phyloP scores from a whole-genome alignment of 2,113 vertebrate genomes.

The Ciconia maguari region DNA sequence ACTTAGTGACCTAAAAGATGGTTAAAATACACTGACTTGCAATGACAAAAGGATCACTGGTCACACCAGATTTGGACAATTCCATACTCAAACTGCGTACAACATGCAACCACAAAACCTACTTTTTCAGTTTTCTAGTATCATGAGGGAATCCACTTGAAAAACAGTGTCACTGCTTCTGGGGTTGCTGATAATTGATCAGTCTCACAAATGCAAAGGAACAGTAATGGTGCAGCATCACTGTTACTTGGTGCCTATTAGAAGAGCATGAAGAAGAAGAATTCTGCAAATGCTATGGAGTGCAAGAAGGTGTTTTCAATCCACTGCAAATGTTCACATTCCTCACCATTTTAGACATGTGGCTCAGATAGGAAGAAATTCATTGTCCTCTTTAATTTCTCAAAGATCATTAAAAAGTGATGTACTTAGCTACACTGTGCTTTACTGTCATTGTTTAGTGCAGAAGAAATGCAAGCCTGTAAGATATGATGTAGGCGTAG shows the following conservation, averaged over 20 bases:
- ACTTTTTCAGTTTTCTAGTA: background rate
- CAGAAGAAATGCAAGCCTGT: background rate
- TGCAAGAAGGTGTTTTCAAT: background rate
- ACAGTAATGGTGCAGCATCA: background rate
- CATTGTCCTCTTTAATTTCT: background rate
- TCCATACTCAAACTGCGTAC: background rate
- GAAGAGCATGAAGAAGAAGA: background rate
- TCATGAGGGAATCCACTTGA: background rate
- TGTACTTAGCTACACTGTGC: background rate
- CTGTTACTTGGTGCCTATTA: background rate
- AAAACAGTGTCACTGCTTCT: background rate
- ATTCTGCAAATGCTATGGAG: background rate
- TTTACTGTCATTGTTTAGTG: background rate
- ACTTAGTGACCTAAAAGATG: background rate
- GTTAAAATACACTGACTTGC: background rate
- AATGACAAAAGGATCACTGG: background rate
- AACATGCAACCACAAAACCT: background rate
- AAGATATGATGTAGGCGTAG: accelerated
- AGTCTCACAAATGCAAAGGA: background rate
- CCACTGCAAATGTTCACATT: background rate
- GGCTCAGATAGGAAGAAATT: background rate
- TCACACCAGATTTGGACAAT: too few relatives aligned
- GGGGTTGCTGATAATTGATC: background rate
- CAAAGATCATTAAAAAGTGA: background rate
- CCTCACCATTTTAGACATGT: background rate